These are phyloP conservation scores for Venusia cambrica DNA, from an alignment of 2,888 invertebrate genomes.

Conservation along the genomic window DNA sequence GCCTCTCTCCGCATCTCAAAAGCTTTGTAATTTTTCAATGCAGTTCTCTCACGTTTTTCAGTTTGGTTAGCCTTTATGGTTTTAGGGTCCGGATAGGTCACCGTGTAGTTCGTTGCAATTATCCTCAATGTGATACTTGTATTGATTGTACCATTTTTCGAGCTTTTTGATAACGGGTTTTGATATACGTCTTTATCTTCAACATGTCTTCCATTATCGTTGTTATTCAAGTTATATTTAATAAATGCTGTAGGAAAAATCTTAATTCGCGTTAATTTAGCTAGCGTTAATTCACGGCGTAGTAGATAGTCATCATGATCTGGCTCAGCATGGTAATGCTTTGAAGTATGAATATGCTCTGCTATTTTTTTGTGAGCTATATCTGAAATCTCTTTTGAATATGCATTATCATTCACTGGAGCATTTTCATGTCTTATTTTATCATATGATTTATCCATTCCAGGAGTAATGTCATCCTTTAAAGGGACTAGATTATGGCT, in stretches of 20 bases:
- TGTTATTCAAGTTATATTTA: not conserved
- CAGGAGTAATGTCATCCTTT: too few relatives aligned
- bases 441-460: too few relatives aligned
- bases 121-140: conserved; percentile 7
- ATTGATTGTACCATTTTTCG: not conserved
- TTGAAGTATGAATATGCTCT: not conserved
- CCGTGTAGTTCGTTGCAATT: conserved; percentile 1
- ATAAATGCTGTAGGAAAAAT: conserved; percentile 4
- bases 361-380: too few relatives aligned
- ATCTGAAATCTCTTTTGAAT: too few relatives aligned
- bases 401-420: too few relatives aligned
- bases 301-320: conserved; percentile 13
- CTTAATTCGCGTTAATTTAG: too few relatives aligned
- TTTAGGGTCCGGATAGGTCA: not conserved
- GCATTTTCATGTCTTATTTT: too few relatives aligned
- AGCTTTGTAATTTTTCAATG: conserved; percentile 1
- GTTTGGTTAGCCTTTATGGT: not conserved
- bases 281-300: conserved; percentile 8
- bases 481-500: too few relatives aligned
- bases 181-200: not conserved
- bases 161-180: conserved; percentile 1
- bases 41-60: conserved; percentile 1
- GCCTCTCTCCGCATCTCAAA: conserved; percentile 1
- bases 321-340: conserved; percentile 1
- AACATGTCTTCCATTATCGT: not conserved